These are phyloP conservation scores for Dicentrarchus labrax DNA, from an alignment of 2,113 vertebrate species.

Conservation along the genomic window DNA sequence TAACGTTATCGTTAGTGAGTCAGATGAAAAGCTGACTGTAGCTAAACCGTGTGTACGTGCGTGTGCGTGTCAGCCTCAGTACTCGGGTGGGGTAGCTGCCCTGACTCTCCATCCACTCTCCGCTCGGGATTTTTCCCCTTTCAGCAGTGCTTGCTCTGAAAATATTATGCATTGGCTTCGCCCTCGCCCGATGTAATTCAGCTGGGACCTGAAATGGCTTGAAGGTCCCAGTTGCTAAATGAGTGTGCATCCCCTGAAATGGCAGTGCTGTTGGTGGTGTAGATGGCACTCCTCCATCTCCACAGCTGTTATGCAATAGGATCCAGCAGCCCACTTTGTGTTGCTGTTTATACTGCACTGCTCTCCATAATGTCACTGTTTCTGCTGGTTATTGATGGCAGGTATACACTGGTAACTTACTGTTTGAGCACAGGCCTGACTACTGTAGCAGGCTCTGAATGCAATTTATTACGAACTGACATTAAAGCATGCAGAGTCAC, in stretches of 20 bases:
- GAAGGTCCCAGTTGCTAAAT: background rate
- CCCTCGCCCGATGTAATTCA: background rate
- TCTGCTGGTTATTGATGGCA: background rate
- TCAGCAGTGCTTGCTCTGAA: background rate
- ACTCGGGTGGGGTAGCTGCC: conserved; percentile 66
- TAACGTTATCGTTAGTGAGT: background rate
- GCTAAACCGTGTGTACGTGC: background rate
- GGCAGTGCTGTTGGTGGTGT: conserved; percentile 55
- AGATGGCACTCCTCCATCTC: conserved; percentile 63
- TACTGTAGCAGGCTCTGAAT: background rate
- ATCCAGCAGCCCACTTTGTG: conserved; percentile 56
- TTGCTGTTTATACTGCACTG: conserved; percentile 45
- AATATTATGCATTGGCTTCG: accelerated
- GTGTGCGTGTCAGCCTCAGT: conserved; percentile 9
- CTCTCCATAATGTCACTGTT: conserved; percentile 12
- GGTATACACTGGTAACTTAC: background rate
- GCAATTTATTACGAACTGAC: background rate
- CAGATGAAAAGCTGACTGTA: background rate
- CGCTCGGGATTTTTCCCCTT: background rate
- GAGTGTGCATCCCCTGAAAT: conserved; percentile 52
- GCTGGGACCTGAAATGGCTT: background rate
- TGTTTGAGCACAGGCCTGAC: background rate
- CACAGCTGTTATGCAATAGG: conserved; percentile 79
- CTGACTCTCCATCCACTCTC: conserved; percentile 23
- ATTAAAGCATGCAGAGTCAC: background rate